A percentile compares a stretch with the other conserved stretches of the same genome.
Evolutionary conservation across 2,888 invertebrate species (phyloP).

Genomic region (Oasisia sp.): DNA sequence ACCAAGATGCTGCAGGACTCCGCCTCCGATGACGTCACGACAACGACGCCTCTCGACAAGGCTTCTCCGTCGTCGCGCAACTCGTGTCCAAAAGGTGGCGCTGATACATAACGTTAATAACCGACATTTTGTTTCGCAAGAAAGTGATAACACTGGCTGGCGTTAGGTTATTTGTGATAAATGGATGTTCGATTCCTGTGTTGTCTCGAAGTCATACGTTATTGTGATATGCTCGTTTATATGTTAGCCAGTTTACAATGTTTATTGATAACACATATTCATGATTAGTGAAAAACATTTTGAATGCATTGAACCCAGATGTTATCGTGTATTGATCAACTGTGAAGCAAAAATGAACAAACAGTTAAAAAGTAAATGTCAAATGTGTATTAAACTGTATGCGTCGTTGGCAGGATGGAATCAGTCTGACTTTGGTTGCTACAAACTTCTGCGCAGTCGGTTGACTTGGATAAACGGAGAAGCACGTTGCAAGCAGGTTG

Average conservation of each 20-base stretch:
- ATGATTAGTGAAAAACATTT: not conserved
- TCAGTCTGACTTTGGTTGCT: conserved; percentile 57
- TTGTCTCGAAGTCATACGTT: not conserved
- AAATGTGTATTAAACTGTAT: not conserved
- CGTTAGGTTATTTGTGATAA: not conserved
- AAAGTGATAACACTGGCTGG: not conserved
- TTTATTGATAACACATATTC: not conserved
- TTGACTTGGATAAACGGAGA: conserved; percentile 60
- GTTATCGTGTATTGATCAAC: too few relatives aligned
- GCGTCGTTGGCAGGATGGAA: conserved; percentile 52
- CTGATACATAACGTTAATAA: not conserved
- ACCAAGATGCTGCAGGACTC: conserved; percentile 37
- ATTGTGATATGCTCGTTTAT: not conserved
- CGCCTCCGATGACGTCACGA: conserved; percentile 22
- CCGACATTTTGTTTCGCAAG: too few relatives aligned
- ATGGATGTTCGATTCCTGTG: not conserved
- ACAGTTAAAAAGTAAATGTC: not conserved
- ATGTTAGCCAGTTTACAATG: not conserved
- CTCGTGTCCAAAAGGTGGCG: conserved; percentile 23
- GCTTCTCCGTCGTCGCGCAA: conserved; percentile 9
- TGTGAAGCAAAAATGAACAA: not conserved
- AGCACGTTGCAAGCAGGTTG: conserved; percentile 50
- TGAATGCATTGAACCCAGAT: not conserved
- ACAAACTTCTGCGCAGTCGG: conserved; percentile 53
- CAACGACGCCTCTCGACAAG: not conserved